Evolutionary conservation across 1,140 invertebrate genomes (phyloP).

Genomic region (Pogonomyrmex californicus): DNA sequence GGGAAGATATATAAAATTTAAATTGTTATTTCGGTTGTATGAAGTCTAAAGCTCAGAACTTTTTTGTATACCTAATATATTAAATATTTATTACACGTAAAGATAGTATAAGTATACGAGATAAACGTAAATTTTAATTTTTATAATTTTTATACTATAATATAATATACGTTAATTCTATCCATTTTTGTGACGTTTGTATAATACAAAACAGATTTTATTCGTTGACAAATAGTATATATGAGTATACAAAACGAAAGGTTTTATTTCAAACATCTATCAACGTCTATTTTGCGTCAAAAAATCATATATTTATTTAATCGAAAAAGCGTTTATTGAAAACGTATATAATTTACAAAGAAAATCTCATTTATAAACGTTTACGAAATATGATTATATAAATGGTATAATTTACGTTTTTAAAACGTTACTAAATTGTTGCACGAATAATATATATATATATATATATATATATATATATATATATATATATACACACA

Average conservation of each 20-base stretch:
- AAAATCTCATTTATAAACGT: neutral
- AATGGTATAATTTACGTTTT: neutral
- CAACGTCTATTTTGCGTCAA: too few species aligned
- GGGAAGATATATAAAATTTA: too few species aligned
- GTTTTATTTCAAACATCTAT: neutral
- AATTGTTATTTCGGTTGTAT: too few species aligned
- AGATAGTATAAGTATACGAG: neutral
- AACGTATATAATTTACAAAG: neutral
- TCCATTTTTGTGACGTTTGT: neutral
- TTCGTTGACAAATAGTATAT: neutral
- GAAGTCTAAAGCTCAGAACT: too few species aligned
- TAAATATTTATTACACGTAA: neutral
- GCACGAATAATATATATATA: neutral
- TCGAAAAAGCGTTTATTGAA: neutral
- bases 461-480: too few species aligned
- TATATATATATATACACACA: too few species aligned
- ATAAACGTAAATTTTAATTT: constrained; percentile 14
- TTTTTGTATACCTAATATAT: too few species aligned
- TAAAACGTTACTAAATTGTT: neutral
- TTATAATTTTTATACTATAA: neutral
- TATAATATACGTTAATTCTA: neutral
- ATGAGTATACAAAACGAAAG: neutral
- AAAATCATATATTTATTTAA: neutral
- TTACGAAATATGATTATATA: neutral
- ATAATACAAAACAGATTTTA: neutral